phyloP scores from a whole-genome alignment of 1,140 invertebrate genomes.

The Zaprionus africanus region DNA sequence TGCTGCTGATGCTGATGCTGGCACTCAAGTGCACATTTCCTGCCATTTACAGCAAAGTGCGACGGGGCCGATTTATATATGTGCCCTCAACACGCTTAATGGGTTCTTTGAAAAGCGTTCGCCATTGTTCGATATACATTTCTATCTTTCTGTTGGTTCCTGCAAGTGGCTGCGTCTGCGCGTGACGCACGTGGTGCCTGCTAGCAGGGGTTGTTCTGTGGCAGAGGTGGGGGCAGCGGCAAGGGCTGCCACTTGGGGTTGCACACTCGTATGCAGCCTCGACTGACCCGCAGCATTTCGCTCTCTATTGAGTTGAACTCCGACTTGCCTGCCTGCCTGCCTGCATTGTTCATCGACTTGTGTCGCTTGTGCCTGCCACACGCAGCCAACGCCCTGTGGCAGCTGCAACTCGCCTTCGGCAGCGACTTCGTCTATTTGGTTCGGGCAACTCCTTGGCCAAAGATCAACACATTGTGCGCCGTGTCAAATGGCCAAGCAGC shows the following conservation, averaged over 20 bases:
- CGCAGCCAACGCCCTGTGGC: constrained; percentile 65
- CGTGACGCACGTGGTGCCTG: constrained; percentile 69
- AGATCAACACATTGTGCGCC: constrained; percentile 54
- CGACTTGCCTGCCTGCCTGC: constrained; percentile 23
- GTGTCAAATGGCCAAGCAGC: constrained; percentile 73
- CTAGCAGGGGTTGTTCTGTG: constrained; percentile 57
- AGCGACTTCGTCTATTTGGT: not conserved
- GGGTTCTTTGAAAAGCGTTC: constrained; percentile 63
- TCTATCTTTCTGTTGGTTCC: constrained; percentile 33
- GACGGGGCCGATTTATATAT: constrained; percentile 54
- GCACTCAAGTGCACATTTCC: constrained; percentile 79
- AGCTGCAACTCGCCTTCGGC: constrained; percentile 22
- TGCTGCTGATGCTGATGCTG: constrained; percentile 45
- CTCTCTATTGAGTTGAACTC: constrained; percentile 23
- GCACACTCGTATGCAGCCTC: constrained; percentile 30
- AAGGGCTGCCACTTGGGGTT: constrained; percentile 48
- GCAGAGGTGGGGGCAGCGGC: constrained; percentile 5
- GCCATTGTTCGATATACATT: constrained; percentile 65
- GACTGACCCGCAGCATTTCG: constrained; percentile 65
- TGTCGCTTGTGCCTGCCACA: constrained; percentile 73
- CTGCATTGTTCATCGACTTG: constrained; percentile 51
- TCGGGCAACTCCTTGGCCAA: constrained; percentile 60
- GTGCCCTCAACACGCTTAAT: constrained; percentile 71
- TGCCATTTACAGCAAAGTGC: constrained; percentile 72
- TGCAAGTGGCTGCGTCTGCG: constrained; percentile 66